These are phyloP conservation scores for Dromococcyx pavoninus DNA, from an alignment of 2,797 vertebrate species.

Conservation along the genomic window DNA sequence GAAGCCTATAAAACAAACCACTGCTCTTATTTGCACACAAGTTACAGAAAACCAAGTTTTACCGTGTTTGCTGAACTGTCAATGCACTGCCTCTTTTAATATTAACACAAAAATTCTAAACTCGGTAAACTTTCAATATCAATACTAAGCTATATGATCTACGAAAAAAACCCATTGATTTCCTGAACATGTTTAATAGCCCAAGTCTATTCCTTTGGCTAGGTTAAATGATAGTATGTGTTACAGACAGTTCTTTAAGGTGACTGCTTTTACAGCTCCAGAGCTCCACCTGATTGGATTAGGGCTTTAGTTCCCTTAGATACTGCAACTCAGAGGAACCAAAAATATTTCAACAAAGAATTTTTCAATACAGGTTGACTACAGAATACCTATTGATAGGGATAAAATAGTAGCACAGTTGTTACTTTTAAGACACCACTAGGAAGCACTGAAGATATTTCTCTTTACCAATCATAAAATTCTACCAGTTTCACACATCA, in stretches of 20 bases:
- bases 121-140: background rate
- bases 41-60: background rate
- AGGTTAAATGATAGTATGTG: background rate
- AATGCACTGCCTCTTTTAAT: background rate
- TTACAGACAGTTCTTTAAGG: background rate
- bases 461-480: background rate
- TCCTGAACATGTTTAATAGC: background rate
- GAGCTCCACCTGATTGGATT: background rate
- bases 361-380: background rate
- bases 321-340: background rate
- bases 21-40: background rate
- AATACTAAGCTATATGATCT: background rate
- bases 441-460: background rate
- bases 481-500: background rate
- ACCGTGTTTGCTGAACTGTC: background rate
- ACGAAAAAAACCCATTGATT: background rate
- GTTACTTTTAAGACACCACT: rapidly evolving
- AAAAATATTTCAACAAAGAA: background rate
- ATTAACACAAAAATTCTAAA: background rate
- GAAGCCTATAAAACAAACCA: background rate
- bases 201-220: background rate
- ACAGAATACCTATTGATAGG: background rate
- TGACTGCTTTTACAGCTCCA: background rate
- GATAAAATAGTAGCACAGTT: background rate
- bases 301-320: background rate